Percentiles rank a stretch among this genome's conserved stretches.
These are phyloP conservation scores for Drosophila virilis DNA, from an alignment of 1,140 invertebrate genomes.

Conservation along the genomic window DNA sequence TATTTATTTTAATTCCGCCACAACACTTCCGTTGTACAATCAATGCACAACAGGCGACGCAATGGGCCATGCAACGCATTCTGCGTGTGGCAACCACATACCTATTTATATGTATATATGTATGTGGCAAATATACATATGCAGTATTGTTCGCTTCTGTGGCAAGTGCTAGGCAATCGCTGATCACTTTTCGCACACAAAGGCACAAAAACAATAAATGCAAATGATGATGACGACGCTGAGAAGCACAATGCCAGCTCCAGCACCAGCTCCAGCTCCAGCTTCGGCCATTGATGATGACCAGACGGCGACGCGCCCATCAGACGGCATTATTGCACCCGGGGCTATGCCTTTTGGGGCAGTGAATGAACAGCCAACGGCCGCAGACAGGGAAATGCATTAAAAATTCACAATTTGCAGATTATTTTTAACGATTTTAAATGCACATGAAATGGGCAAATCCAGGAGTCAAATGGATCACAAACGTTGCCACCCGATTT, in stretches of 20 bases:
- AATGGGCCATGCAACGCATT: constrained; percentile 55
- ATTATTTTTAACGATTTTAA: constrained; percentile 83
- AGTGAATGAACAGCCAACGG: constrained; percentile 31
- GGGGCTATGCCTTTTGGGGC: constrained; percentile 48
- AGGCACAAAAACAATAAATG: constrained; percentile 80
- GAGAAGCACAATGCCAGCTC: constrained; percentile 30
- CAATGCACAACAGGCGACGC: constrained; percentile 74
- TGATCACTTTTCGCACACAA: constrained; percentile 78
- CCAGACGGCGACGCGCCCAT: constrained; percentile 57
- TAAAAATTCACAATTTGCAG: constrained; percentile 81
- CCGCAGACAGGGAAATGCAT: constrained; percentile 73
- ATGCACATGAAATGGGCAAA: constrained; percentile 66
- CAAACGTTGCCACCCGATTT: constrained; percentile 34
- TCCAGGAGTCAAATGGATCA: constrained; percentile 68
- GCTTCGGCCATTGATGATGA: constrained; percentile 22
- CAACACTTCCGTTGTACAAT: constrained; percentile 80
- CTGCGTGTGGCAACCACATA: constrained; percentile 40
- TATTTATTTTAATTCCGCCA: constrained; percentile 83
- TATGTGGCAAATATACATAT: constrained; percentile 17
- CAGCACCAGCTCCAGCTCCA: background rate
- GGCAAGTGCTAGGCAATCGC: constrained; percentile 71
- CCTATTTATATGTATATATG: constrained; percentile 25
- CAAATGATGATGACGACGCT: constrained; percentile 67
- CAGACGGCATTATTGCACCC: constrained; percentile 66
- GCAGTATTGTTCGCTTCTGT: constrained; percentile 17